phyloP scores from a whole-genome alignment of 2,113 vertebrate species.

The Archilochus colubris region DNA sequence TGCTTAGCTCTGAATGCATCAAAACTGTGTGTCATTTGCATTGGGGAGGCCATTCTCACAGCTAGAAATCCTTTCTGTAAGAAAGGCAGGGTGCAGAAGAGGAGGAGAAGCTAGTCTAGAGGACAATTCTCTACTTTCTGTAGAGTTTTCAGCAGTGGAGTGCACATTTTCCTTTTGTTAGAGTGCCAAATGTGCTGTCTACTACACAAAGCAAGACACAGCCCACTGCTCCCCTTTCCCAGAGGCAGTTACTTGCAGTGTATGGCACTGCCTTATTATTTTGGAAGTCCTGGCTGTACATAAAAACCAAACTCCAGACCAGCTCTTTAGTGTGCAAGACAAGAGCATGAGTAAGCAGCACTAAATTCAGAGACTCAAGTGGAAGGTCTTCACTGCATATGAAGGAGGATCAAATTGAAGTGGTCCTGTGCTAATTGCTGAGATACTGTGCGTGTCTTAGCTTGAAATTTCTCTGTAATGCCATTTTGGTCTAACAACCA shows the following conservation, averaged over 20 bases:
- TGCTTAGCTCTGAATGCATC: background rate
- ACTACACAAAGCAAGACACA: background rate
- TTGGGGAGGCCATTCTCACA: background rate
- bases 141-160: background rate
- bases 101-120: background rate
- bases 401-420: background rate
- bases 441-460: background rate
- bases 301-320: background rate
- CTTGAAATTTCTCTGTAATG: constrained; percentile 39
- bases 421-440: background rate
- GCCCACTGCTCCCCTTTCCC: background rate
- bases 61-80: background rate
- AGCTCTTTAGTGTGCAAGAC: background rate
- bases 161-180: background rate
- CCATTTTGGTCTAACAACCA: constrained; percentile 20
- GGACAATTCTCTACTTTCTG: background rate
- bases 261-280: background rate
- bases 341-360: background rate
- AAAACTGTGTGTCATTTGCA: background rate
- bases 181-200: background rate
- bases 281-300: background rate
- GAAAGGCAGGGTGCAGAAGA: background rate
- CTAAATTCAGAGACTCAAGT: background rate
- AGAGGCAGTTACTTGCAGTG: background rate
- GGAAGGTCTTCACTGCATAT: background rate